Conservation (phyloP, 1,140 invertebrate species). For the Odontomachus brunneus region DNA sequence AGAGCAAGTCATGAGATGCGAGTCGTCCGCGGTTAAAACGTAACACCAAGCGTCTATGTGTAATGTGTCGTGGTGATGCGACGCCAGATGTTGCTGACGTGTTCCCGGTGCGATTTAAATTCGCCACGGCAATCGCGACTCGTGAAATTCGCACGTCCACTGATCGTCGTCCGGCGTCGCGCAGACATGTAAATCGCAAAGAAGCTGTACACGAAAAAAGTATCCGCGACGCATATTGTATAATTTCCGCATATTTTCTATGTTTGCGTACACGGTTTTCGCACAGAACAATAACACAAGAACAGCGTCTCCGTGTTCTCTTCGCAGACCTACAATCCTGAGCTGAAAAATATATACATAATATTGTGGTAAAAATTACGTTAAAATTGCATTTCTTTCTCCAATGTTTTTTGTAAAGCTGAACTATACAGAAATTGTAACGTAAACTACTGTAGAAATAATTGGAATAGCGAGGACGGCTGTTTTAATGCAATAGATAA, state of each 20-base stretch:
- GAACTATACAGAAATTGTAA: no score
- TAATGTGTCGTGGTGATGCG: not conserved
- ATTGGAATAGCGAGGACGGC: no score
- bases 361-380: no score
- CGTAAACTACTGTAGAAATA: no score
- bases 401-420: no score
- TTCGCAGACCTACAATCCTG: not conserved
- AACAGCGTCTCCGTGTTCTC: not conserved
- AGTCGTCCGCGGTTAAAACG: slow-evolving; percentile 18
- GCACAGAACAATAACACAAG: not conserved
- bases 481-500: no score
- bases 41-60: not conserved
- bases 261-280: not conserved
- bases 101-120: not conserved
- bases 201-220: no score
- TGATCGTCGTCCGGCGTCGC: no score
- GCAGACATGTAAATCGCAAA: no score
- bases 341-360: no score
- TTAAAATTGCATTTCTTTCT: no score
- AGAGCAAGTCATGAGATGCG: not conserved
- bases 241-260: not conserved
- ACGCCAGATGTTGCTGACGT: not conserved
- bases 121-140: not conserved
- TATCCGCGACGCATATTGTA: no score
- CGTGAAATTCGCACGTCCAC: not conserved